Percentiles rank a stretch among this genome's conserved stretches.
phyloP scores from a whole-genome alignment of 2,888 invertebrate species.

The Agrotis exclamationis region DNA sequence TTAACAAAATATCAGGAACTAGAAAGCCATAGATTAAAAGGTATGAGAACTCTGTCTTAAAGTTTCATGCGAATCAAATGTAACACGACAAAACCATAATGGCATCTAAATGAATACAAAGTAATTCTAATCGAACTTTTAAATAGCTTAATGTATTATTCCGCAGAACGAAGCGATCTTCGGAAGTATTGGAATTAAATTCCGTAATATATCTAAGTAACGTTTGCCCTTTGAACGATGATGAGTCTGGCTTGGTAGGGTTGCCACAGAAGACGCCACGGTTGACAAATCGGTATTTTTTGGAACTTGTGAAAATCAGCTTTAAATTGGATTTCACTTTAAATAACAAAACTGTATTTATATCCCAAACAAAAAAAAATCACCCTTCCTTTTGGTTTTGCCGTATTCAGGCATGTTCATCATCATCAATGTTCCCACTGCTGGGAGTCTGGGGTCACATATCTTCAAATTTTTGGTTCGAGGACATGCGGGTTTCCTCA shows the following conservation, averaged over 20 bases:
- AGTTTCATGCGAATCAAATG: neutral
- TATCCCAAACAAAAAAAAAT: too few relatives aligned
- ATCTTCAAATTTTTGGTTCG: too few relatives aligned
- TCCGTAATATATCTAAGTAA: conserved; percentile 48
- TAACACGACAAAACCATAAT: too few relatives aligned
- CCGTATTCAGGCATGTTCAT: too few relatives aligned
- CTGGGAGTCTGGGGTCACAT: too few relatives aligned
- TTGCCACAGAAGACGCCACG: neutral
- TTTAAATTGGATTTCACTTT: too few relatives aligned
- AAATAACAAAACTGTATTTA: too few relatives aligned
- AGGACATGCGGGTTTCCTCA: too few relatives aligned
- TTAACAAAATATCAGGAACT: neutral
- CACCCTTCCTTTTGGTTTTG: too few relatives aligned
- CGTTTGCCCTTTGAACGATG: conserved; percentile 63
- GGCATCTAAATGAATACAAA: neutral
- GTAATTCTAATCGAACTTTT: conserved; percentile 22
- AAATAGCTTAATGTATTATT: conserved; percentile 29
- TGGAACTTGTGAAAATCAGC: too few relatives aligned
- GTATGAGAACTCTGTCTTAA: neutral
- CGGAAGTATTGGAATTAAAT: conserved; percentile 58
- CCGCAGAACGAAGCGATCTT: conserved; percentile 35
- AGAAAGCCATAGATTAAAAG: neutral
- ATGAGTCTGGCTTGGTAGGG: conserved; percentile 53
- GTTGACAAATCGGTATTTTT: too few relatives aligned
- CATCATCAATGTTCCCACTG: too few relatives aligned